Conservation (phyloP, 2,797 vertebrate genomes). For the Malurus leucopterus region DNA sequence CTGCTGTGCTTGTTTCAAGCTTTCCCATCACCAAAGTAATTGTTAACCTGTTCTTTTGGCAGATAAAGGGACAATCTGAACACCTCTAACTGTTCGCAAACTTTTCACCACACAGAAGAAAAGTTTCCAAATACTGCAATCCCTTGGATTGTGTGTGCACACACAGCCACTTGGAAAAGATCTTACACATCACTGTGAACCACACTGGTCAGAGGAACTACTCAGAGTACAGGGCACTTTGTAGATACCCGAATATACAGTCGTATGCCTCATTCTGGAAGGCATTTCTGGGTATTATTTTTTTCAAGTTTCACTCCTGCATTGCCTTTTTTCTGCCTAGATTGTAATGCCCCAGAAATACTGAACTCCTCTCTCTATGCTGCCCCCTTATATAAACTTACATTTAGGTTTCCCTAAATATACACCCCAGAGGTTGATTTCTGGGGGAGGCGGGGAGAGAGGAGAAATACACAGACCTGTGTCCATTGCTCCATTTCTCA, state of each 20-base stretch:
- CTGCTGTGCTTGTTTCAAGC: constrained; percentile 2
- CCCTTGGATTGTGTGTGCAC: not conserved
- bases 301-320: not conserved
- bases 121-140: not conserved
- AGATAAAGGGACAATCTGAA: not conserved
- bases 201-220: not conserved
- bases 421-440: not conserved
- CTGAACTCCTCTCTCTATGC: not conserved
- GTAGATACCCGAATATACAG: not conserved
- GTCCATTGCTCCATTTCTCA: not conserved
- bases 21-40: constrained; percentile 21
- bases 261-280: not conserved
- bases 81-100: not conserved
- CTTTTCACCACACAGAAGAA: not conserved
- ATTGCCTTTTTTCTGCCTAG: not conserved
- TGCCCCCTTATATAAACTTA: not conserved
- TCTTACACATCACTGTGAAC: fast-evolving
- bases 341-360: not conserved
- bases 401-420: not conserved
- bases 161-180: not conserved
- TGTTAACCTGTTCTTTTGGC: not conserved
- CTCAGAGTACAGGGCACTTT: not conserved
- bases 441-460: not conserved
- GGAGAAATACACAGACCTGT: not conserved
- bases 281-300: not conserved